Evolutionary conservation across 2,113 vertebrate genomes (phyloP).

Genomic region (Antigone vipio): DNA sequence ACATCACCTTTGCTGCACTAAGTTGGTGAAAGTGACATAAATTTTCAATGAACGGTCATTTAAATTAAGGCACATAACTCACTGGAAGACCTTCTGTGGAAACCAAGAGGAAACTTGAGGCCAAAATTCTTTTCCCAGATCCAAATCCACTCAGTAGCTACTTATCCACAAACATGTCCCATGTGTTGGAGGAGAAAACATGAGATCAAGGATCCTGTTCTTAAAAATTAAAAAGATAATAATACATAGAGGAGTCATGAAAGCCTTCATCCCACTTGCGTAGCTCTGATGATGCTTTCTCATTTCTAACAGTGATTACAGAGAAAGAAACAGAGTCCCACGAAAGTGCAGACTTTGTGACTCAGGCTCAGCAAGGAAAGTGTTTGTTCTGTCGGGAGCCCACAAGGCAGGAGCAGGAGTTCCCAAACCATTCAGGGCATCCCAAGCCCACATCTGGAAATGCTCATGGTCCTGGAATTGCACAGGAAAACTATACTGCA

Average conservation of each 20-base stretch:
- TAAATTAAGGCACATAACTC: background rate
- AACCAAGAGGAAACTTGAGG: background rate
- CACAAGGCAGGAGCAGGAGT: background rate
- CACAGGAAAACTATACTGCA: background rate
- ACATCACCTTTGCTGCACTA: background rate
- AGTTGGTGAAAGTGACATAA: background rate
- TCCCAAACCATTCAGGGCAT: background rate
- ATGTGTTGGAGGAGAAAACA: background rate
- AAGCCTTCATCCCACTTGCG: background rate
- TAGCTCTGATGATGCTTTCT: background rate
- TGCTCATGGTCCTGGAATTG: background rate
- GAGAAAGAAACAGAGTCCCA: background rate
- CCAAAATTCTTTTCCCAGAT: background rate
- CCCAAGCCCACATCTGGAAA: background rate
- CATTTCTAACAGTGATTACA: background rate
- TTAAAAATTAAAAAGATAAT: background rate
- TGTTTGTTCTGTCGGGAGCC: background rate
- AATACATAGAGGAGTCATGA: background rate
- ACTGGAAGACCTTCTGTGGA: background rate
- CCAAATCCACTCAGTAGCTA: background rate
- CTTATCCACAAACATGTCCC: background rate
- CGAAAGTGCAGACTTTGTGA: background rate
- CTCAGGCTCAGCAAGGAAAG: background rate
- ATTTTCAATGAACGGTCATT: background rate
- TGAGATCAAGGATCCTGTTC: background rate